Base-by-base conservation (phyloP, 2,888 invertebrate genomes). In the Acanthosepion esculentum region DNA sequence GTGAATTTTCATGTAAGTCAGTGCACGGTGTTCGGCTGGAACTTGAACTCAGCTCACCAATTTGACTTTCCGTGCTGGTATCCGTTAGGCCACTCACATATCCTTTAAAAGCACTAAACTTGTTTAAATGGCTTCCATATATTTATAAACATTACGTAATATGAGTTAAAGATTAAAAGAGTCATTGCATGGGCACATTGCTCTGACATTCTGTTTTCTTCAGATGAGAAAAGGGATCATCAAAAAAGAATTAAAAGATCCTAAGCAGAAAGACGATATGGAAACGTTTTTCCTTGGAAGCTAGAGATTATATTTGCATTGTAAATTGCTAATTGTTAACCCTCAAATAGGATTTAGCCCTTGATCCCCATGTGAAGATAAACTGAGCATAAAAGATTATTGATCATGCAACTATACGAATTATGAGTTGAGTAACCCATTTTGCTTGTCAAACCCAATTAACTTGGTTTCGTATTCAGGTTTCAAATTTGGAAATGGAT, bases 201-300 rank as follows among this genome's bases (percentile, higher is more conserved):
- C 12, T 78, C 33, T 15, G 18, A 78, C n/a, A 78, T 78, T 33
- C 3, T 78, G 1, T 15, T 78, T 78, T 78, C 7, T 0, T 29
- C 12, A 26, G 12, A 23, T n/a, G 12, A 12, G n/a, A 8, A 78
- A n/a, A 15, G n/a, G 78, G 78, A 0, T 78, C n/a, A 78, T 78
- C n/a, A n/a, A 78, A 15, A n/a, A 33, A 12, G 33, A 78, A 78
- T 78, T 78, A 78, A 78, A 33, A 78, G 78, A n/a, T n/a, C 15
- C n/a, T 78, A 78, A 78, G 78, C n/a, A 78, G n/a, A n/a, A 78
- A 78, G 78, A 78, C n/a, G 78, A n/a, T 78, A 78, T n/a, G n/a
- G 78, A 78, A 78, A 78, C 3, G 78, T n/a, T 78, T n/a, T 78
- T 78, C 1, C 78, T 12, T 78, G 78, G n/a, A 78, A 78, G 33